Base-by-base conservation (phyloP, 2,888 invertebrate genomes). In the Gastracanthus pulcherrimus region DNA sequence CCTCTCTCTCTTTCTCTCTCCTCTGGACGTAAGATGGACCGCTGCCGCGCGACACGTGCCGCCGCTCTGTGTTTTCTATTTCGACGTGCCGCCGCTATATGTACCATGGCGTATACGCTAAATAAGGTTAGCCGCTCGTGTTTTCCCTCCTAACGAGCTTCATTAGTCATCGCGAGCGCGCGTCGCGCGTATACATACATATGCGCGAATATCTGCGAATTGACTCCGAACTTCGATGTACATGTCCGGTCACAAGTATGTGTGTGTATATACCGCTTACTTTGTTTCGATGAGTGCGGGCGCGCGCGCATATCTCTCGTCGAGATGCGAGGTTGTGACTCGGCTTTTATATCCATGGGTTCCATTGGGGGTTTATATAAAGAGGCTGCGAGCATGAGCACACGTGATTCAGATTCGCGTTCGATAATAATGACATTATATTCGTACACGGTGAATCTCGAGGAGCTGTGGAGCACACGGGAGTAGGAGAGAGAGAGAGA, bases 401-500 rank as follows among this genome's bases (percentile, higher is more conserved):
- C 45, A 48, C 77, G 81, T 74, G 77, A 74, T 75, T 78, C 78
- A 82, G 82, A 82, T 82, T 45, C 75, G 70, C 74, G 78, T 19
- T 69, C 48, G 78, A 82, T 82, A 82, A 82, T 82, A 75, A 74
- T 75, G 78, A 82, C 82, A 78, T 82, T 82, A 81, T 78, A 74
- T 77, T 72, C 76, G 7, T 41, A 3, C 67, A n/a, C 11, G 48
- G n/a, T n/a, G n/a, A n/a, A n/a, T n/a, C n/a, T n/a, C n/a, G n/a
- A n/a, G n/a, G n/a, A n/a, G n/a, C n/a, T n/a, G n/a, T n/a, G n/a
- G n/a, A n/a, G n/a, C n/a, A n/a, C n/a, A n/a, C n/a, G 3, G 69
- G 34, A 48, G 36, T 1, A 41, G 19, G 64, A 36, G 23, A n/a
- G n/a, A n/a, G n/a, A n/a, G n/a, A n/a, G 51, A 19, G 58, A 48